Conservation (phyloP, 2,113 vertebrate genomes). For the Serinus canaria region DNA sequence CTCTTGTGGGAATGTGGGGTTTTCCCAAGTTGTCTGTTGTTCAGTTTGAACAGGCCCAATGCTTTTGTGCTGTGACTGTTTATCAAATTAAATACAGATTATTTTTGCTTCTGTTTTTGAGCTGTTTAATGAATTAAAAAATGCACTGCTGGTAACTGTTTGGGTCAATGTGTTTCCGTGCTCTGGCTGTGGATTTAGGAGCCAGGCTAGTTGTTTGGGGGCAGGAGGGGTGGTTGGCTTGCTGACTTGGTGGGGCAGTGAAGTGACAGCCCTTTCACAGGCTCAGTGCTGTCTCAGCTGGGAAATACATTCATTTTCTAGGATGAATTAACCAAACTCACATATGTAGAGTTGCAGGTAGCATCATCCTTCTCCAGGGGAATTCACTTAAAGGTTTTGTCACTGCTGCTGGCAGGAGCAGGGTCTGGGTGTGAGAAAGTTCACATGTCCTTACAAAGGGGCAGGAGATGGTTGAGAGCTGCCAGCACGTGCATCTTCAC, state of each 20-base stretch:
- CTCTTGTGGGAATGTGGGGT: not conserved
- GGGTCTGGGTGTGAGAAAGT: not conserved
- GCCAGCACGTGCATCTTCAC: not conserved
- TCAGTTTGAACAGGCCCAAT: constrained; percentile 9
- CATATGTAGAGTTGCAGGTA: not conserved
- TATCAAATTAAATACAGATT: constrained; percentile 1
- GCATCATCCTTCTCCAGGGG: not conserved
- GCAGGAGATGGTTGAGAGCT: not conserved
- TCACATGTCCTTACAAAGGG: not conserved
- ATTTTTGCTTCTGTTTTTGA: constrained; percentile 14
- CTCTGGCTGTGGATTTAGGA: not conserved
- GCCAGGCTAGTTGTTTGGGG: not conserved
- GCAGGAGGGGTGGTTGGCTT: not conserved
- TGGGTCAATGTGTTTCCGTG: not conserved
- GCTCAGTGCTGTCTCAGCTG: not conserved
- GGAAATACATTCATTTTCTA: not conserved
- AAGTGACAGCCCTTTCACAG: not conserved
- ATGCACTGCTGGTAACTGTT: not conserved
- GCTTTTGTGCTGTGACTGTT: constrained; percentile 13
- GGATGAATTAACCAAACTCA: not conserved
- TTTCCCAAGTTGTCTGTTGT: not conserved
- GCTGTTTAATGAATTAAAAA: not conserved
- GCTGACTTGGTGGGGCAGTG: not conserved
- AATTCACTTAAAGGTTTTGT: not conserved
- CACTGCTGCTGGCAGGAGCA: not conserved